Evolutionary conservation across 2,888 invertebrate species (phyloP).

Genomic region (Cephonodes hylas): DNA sequence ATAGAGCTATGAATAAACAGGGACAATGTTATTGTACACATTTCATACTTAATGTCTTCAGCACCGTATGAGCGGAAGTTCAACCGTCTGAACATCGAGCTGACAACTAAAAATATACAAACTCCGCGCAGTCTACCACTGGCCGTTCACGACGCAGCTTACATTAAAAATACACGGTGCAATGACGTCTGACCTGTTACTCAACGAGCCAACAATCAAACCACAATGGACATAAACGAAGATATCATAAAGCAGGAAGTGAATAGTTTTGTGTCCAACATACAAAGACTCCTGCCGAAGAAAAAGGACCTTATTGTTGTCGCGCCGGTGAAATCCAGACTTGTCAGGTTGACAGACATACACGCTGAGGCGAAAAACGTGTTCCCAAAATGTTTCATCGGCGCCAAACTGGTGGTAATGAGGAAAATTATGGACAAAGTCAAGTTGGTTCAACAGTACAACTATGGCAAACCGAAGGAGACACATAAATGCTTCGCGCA

Average conservation of each 20-base stretch:
- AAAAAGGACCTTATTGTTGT: slow-evolving; percentile 59
- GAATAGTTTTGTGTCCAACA: slow-evolving; percentile 55
- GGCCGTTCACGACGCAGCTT: slow-evolving; percentile 53
- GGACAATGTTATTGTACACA: neutral
- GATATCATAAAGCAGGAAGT: slow-evolving; percentile 65
- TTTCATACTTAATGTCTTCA: slow-evolving; percentile 7
- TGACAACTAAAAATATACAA: slow-evolving; percentile 45
- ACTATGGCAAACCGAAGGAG: slow-evolving; percentile 63
- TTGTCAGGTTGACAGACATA: slow-evolving; percentile 58
- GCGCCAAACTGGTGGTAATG: slow-evolving; percentile 59
- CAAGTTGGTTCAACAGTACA: slow-evolving; percentile 68
- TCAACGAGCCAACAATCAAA: slow-evolving; percentile 43
- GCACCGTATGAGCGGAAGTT: neutral
- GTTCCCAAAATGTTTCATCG: slow-evolving; percentile 70
- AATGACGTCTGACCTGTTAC: slow-evolving; percentile 67
- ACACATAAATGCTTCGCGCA: slow-evolving; percentile 58
- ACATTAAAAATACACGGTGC: slow-evolving; percentile 67
- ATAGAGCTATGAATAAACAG: neutral
- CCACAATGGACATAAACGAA: slow-evolving; percentile 71
- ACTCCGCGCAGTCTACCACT: slow-evolving; percentile 61
- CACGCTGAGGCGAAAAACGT: slow-evolving; percentile 69
- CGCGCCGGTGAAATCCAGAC: slow-evolving; percentile 42
- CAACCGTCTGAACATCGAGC: neutral
- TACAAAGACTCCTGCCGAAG: slow-evolving; percentile 65
- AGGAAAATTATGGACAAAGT: slow-evolving; percentile 66